Conservation (phyloP, 2,888 invertebrate species). For the Mactromeris polynyma region DNA sequence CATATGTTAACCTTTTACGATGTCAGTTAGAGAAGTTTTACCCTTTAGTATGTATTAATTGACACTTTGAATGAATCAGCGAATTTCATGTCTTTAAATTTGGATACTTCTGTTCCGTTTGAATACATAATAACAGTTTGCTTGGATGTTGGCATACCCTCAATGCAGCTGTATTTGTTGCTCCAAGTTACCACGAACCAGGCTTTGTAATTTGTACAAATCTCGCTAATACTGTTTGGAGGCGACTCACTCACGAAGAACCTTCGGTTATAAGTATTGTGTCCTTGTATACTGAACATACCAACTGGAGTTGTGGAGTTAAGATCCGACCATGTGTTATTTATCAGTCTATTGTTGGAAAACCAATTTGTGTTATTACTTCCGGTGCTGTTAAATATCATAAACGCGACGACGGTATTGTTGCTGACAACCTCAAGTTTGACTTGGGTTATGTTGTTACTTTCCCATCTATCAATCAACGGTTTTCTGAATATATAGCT, state of each 20-base stretch:
- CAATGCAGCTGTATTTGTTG: background rate
- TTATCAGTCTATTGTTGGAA: background rate
- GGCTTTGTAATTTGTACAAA: background rate
- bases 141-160: background rate
- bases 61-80: background rate
- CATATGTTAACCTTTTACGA: too few species aligned
- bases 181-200: constrained; percentile 1
- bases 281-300: background rate
- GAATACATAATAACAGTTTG: background rate
- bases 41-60: background rate
- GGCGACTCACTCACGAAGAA: background rate
- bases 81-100: background rate
- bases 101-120: background rate
- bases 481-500: background rate
- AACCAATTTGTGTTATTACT: background rate
- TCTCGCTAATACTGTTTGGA: background rate
- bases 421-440: background rate
- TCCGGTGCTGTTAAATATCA: constrained; percentile 11
- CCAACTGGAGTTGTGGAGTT: background rate
- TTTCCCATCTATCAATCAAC: background rate
- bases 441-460: background rate
- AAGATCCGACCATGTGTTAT: background rate
- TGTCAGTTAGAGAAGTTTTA: background rate
- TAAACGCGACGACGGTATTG: background rate
- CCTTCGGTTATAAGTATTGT: background rate